These are phyloP conservation scores for Drosophila rufa DNA, from an alignment of 1,140 invertebrate genomes.

Conservation along the genomic window DNA sequence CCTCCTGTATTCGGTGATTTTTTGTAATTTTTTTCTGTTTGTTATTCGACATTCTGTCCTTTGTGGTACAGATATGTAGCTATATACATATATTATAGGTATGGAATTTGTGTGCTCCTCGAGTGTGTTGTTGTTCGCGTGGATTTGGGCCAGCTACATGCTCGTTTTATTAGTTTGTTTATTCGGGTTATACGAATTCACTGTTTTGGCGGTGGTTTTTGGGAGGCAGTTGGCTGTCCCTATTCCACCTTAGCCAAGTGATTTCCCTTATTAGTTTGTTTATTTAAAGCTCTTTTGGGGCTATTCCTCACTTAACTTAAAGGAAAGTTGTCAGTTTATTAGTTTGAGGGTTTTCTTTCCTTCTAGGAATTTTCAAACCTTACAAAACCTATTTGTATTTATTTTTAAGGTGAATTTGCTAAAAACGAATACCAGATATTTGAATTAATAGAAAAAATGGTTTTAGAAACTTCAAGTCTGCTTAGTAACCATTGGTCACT, in stretches of 20 bases:
- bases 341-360: not conserved
- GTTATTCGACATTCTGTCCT: constrained; percentile 49
- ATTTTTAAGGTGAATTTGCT: not conserved
- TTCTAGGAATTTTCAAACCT: not conserved
- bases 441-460: not conserved
- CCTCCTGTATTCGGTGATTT: constrained; percentile 26
- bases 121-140: constrained; percentile 40
- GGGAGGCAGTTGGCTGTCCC: constrained; percentile 35
- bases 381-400: not conserved
- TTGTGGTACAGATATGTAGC: constrained; percentile 30
- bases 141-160: constrained; percentile 22
- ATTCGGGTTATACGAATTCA: constrained; percentile 83
- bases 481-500: not conserved
- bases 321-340: not conserved
- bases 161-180: constrained; percentile 85
- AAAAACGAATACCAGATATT: not conserved
- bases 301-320: constrained; percentile 2
- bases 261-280: constrained; percentile 74
- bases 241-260: constrained; percentile 32
- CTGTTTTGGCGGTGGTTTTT: constrained; percentile 47
- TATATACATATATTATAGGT: constrained; percentile 4
- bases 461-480: not conserved
- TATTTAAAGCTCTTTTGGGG: constrained; percentile 70
- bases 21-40: constrained; percentile 2
- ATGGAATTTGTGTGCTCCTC: constrained; percentile 24